Percentiles rank a stretch among this genome's conserved stretches.
Evolutionary conservation across 2,888 invertebrate genomes (phyloP).

Genomic region (Aphrophora alni): DNA sequence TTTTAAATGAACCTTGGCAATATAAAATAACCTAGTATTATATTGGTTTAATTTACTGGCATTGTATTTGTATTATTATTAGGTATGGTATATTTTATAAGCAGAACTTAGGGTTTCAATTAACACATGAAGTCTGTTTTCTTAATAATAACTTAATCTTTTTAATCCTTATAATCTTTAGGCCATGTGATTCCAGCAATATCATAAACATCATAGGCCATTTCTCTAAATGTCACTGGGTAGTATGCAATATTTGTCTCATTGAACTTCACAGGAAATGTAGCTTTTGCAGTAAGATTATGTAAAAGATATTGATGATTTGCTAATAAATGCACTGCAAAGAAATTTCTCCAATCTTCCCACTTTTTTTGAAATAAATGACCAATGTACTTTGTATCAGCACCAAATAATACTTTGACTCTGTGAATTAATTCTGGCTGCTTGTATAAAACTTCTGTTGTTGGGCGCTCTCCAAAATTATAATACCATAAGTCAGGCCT

Average conservation of each 20-base stretch:
- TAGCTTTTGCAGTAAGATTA: conserved; percentile 20
- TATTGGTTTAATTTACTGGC: too few species aligned
- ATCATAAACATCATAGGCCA: conserved; percentile 39
- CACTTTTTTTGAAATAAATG: conserved; percentile 50
- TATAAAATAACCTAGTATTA: too few species aligned
- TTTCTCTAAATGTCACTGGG: conserved; percentile 34
- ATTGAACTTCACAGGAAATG: conserved; percentile 37
- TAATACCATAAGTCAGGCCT: conserved; percentile 54
- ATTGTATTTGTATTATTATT: too few species aligned
- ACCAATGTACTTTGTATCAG: conserved; percentile 52
- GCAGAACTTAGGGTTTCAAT: too few species aligned
- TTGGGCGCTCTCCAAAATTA: conserved; percentile 57
- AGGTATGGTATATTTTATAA: too few species aligned
- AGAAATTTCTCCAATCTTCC: conserved; percentile 53
- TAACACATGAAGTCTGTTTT: too few species aligned
- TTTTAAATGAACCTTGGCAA: too few species aligned
- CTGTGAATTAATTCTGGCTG: conserved; percentile 55
- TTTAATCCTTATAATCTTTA: not conserved
- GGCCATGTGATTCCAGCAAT: not conserved
- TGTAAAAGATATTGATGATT: conserved; percentile 50
- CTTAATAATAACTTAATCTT: too few species aligned
- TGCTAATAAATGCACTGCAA: conserved; percentile 55
- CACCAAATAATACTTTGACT: conserved; percentile 54
- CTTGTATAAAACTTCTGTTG: conserved; percentile 53
- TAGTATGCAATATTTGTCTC: not conserved